Conservation (phyloP, 1,140 invertebrate genomes). For the Rhynchophorus ferrugineus region DNA sequence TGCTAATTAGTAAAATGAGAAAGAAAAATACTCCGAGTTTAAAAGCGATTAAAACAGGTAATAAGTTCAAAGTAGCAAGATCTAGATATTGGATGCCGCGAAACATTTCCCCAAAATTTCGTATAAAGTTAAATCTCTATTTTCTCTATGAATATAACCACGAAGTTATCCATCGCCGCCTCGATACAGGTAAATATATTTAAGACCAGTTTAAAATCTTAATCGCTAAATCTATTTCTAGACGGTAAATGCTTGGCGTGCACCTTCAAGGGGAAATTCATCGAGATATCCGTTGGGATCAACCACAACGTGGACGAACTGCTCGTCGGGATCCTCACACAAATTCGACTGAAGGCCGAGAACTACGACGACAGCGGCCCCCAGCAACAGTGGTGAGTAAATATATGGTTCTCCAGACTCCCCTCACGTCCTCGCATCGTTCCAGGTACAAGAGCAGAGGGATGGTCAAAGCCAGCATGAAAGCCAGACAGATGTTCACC, state of each 20-base stretch:
- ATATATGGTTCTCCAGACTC: neutral
- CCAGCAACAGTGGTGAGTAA: constrained; percentile 52
- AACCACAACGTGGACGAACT: constrained; percentile 87
- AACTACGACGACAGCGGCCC: constrained; percentile 52
- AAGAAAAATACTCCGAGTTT: too few species aligned
- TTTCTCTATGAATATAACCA: too few species aligned
- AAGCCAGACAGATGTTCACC: constrained; percentile 79
- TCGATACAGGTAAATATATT: too few species aligned
- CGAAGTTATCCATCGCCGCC: too few species aligned
- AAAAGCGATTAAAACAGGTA: too few species aligned
- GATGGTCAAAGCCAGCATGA: constrained; percentile 76
- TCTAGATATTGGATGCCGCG: too few species aligned
- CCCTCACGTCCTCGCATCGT: neutral
- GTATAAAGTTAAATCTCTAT: too few species aligned
- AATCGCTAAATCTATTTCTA: constrained; percentile 48
- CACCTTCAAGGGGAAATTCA: constrained; percentile 78
- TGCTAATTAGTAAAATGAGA: too few species aligned
- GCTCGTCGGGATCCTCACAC: constrained; percentile 70
- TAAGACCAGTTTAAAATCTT: too few species aligned
- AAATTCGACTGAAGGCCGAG: constrained; percentile 69
- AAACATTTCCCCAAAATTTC: too few species aligned
- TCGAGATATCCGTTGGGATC: constrained; percentile 83
- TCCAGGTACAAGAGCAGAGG: constrained; percentile 65
- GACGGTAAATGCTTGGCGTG: constrained; percentile 82
- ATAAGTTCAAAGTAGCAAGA: too few species aligned